These are phyloP conservation scores for Callosobruchus maculatus DNA, from an alignment of 2,888 invertebrate species.

Conservation along the genomic window DNA sequence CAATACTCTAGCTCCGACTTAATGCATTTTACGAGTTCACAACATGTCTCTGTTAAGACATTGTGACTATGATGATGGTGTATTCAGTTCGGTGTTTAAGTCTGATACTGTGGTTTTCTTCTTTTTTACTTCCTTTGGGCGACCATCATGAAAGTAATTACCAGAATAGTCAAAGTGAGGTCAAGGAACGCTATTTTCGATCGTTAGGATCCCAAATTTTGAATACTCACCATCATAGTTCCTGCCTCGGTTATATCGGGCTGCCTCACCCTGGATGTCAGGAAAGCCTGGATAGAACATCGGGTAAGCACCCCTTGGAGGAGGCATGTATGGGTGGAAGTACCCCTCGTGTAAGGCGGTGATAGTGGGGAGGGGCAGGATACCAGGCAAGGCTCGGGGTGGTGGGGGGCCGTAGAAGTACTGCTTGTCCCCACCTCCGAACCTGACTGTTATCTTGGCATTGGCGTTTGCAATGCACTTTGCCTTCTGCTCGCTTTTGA, in stretches of 20 bases:
- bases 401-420: not conserved
- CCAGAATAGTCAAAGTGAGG: too few relatives aligned
- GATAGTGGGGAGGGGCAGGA: not conserved
- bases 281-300: not conserved
- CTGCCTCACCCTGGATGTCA: not conserved
- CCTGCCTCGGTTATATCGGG: not conserved
- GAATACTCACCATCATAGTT: not conserved
- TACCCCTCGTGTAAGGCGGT: not conserved
- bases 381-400: not conserved
- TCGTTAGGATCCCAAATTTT: too few relatives aligned
- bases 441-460: conserved; percentile 33
- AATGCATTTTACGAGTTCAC: too few relatives aligned
- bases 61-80: too few relatives aligned
- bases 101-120: too few relatives aligned
- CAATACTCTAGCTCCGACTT: too few relatives aligned
- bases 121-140: too few relatives aligned
- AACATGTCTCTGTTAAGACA: too few relatives aligned
- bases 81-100: too few relatives aligned
- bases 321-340: not conserved
- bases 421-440: conserved; percentile 21
- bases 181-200: too few relatives aligned
- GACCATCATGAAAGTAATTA: too few relatives aligned
- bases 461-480: conserved; percentile 22
- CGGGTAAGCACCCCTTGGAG: not conserved
- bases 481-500: conserved; percentile 20